A percentile compares a stretch with the other conserved stretches of the same genome.
These are phyloP conservation scores for Megalops atlanticus DNA, from an alignment of 2,113 vertebrate genomes.

Conservation along the genomic window DNA sequence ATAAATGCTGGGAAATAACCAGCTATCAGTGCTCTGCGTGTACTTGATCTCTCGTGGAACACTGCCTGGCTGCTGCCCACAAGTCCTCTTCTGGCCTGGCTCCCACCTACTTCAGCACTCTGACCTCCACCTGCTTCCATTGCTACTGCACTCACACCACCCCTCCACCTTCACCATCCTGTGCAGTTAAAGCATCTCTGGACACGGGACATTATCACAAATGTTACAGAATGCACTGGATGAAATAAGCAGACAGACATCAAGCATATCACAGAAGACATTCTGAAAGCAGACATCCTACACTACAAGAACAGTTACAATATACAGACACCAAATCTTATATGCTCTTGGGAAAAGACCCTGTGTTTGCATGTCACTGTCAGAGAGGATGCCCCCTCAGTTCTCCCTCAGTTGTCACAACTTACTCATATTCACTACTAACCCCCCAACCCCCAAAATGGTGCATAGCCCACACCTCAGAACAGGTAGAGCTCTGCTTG, in stretches of 20 bases:
- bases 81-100: slow-evolving; percentile 58
- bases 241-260: background rate
- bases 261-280: too few relatives aligned
- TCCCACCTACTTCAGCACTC: slow-evolving; percentile 47
- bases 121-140: slow-evolving; percentile 56
- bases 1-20: background rate
- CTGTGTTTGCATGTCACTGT: background rate
- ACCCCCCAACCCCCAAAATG: too few relatives aligned
- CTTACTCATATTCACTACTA: too few relatives aligned
- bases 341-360: background rate
- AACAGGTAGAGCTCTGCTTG: too few relatives aligned
- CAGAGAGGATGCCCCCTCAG: too few relatives aligned
- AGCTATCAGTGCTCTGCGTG: slow-evolving; percentile 11
- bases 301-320: background rate
- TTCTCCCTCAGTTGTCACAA: too few relatives aligned
- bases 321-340: background rate
- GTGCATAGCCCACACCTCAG: too few relatives aligned
- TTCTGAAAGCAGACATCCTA: background rate
- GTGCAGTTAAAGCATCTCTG: slow-evolving; percentile 64
- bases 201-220: background rate
- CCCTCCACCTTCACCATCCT: slow-evolving; percentile 54
- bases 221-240: background rate
- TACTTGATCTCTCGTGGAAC: slow-evolving; percentile 62
- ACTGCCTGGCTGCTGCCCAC: slow-evolving; percentile 52
- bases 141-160: slow-evolving; percentile 47